These are phyloP conservation scores for Oeneis ivallda DNA, from an alignment of 2,888 invertebrate genomes.

Conservation along the genomic window DNA sequence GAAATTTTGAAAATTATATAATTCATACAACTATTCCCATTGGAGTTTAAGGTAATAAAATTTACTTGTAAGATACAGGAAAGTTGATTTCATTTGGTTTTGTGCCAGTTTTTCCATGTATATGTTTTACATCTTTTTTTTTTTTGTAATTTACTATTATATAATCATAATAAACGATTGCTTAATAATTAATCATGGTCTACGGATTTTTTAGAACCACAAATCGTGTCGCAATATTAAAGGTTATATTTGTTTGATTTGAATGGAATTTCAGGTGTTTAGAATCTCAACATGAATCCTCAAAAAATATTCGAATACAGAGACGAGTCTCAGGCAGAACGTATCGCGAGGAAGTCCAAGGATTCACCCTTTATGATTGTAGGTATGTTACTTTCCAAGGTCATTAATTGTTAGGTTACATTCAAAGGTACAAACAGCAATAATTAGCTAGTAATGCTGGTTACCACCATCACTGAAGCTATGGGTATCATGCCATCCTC, in stretches of 20 bases:
- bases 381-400: slow-evolving; percentile 66
- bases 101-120: slow-evolving; percentile 21
- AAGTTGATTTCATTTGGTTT: slow-evolving; percentile 17
- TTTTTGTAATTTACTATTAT: slow-evolving; percentile 20
- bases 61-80: background rate
- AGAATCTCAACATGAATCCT: slow-evolving; percentile 57
- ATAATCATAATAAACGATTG: slow-evolving; percentile 8
- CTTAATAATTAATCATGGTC: background rate
- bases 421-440: background rate
- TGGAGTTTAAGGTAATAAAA: slow-evolving; percentile 12
- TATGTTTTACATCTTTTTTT: slow-evolving; percentile 19
- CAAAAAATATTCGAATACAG: slow-evolving; percentile 69
- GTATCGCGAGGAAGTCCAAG: slow-evolving; percentile 84
- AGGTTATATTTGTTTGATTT: background rate
- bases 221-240: background rate
- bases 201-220: background rate
- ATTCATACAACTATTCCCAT: slow-evolving; percentile 34
- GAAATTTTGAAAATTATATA: slow-evolving; percentile 58
- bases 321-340: slow-evolving; percentile 80
- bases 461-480: background rate
- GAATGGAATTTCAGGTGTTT: slow-evolving; percentile 16
- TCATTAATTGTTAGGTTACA: background rate
- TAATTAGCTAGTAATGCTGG: background rate
- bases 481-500: too few species aligned
- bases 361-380: slow-evolving; percentile 88